Conservation (phyloP, 2,888 invertebrate species). For the Tanytarsus gracilentus region DNA sequence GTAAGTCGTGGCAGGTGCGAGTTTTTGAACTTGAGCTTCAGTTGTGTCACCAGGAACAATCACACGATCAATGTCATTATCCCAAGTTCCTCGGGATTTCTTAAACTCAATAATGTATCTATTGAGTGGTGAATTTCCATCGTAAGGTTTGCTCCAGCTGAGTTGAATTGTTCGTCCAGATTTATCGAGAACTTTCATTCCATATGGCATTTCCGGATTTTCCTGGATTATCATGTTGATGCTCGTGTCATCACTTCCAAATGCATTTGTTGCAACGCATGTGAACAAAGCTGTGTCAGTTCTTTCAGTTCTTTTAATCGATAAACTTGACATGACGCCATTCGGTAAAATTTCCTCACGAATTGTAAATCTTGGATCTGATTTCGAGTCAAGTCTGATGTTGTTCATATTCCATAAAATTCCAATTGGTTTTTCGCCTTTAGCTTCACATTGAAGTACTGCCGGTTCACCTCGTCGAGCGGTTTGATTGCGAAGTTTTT, state of each 20-base stretch:
- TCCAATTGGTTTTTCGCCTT: slow-evolving; percentile 90
- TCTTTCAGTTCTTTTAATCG: slow-evolving; percentile 81
- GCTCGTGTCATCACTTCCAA: slow-evolving; percentile 90
- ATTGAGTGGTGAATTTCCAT: slow-evolving; percentile 82
- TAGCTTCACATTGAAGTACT: slow-evolving; percentile 83
- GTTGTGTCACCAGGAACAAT: slow-evolving; percentile 83
- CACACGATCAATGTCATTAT: slow-evolving; percentile 76
- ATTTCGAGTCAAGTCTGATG: slow-evolving; percentile 81
- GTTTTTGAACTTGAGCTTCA: slow-evolving; percentile 79
- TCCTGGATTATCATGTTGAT: slow-evolving; percentile 92
- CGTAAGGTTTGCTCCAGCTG: slow-evolving; percentile 87
- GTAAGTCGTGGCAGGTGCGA: slow-evolving; percentile 85
- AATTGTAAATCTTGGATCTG: slow-evolving; percentile 76
- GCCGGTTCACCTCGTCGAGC: slow-evolving; percentile 84
- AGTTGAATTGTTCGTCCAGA: slow-evolving; percentile 83
- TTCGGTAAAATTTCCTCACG: slow-evolving; percentile 80
- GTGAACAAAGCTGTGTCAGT: slow-evolving; percentile 83
- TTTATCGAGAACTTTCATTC: slow-evolving; percentile 80
- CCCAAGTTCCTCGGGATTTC: slow-evolving; percentile 72
- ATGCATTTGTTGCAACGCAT: slow-evolving; percentile 87
- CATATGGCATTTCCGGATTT: slow-evolving; percentile 72
- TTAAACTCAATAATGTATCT: slow-evolving; percentile 87
- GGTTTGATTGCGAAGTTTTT: slow-evolving; percentile 84
- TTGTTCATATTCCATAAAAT: slow-evolving; percentile 93
- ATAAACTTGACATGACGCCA: slow-evolving; percentile 79